Evolutionary conservation across 2,797 vertebrate genomes (phyloP), one percentile per base, ranked within the genome.

Genomic region (Clangula hyemalis): DNA sequence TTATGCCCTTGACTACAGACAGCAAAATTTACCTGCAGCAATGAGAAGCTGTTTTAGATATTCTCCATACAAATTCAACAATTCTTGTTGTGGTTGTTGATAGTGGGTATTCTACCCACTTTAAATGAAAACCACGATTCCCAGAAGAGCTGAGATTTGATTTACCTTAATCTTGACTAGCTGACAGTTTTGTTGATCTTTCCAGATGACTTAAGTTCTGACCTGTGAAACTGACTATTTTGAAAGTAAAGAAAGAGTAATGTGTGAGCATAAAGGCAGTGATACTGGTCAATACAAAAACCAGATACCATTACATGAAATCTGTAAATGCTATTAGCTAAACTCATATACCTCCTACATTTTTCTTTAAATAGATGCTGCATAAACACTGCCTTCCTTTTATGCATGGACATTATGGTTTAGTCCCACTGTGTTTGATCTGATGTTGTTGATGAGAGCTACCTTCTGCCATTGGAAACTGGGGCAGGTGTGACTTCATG

Each of bases 1-100:
- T 85, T 51, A 28, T 1, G 5, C 2, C 71, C 11, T 57, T 0
- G 1, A 3, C 30, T 56, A 28, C 38, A 70, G 57, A 6, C 20
- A 70, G 4, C 6, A 34, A 6, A 38, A 58, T 75, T 62, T 81
- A 78, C 47, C 28, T 68, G 30, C 16, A 80, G 11, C 16, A 76
- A 16, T 69, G 21, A 79, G 68, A 72, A 90, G 10, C 8, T 65
- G 6, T 45, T 89, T 36, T 17, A 88, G 70, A 86, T 34, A 30
- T 32, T 3, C 32, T 56, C 8, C 13, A 53, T 38, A 30, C 2
- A 87, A 61, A 64, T 11, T 43, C 3, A 53, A 18, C 5, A 25
- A 62, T 53, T 30, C 24, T 49, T 73, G 12, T 11, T 66, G 7
- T 27, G 56, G 2, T 19, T 87, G 19, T n/a, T 73, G 71, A 54